Percentiles rank a stretch among this genome's conserved stretches.
Conservation (phyloP, 2,797 vertebrate species). For the Poeciliopsis infans region DNA sequence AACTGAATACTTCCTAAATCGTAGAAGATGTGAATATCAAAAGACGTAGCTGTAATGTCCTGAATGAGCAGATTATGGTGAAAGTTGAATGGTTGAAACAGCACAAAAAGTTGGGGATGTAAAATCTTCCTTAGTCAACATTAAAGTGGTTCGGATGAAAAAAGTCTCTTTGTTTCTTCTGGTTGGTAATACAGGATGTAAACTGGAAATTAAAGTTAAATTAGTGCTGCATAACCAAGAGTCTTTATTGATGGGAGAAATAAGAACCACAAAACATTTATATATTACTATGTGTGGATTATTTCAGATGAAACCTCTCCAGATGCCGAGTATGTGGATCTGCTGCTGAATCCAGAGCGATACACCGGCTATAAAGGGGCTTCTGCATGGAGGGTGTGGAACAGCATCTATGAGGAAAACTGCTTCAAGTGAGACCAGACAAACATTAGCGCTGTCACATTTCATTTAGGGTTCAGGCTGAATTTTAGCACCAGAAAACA, state of each 20-base stretch:
- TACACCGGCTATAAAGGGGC: constrained; percentile 94
- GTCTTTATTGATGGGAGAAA: neutral
- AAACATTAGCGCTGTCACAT: neutral
- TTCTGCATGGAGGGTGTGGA: constrained; percentile 96
- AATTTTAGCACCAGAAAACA: neutral
- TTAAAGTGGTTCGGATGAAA: neutral
- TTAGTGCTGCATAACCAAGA: neutral
- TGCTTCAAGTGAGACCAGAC: constrained; percentile 89
- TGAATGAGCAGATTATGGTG: too few species aligned
- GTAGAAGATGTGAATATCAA: too few species aligned
- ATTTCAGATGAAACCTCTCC: constrained; percentile 89
- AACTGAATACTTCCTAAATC: too few species aligned
- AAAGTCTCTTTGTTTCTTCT: neutral
- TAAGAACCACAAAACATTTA: neutral
- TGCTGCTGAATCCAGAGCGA: constrained; percentile 92
- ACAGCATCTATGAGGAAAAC: constrained; percentile 98
- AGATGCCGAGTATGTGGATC: constrained; percentile 91
- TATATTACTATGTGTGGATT: neutral
- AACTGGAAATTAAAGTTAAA: neutral
- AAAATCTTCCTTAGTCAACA: neutral
- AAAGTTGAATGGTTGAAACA: too few species aligned
- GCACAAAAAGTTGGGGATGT: too few species aligned
- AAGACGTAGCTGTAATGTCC: too few species aligned
- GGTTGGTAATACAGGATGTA: neutral
- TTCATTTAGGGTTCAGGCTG: neutral